A percentile compares a stretch with the other conserved stretches of the same genome.
These are phyloP conservation scores for Lophochroa leadbeateri DNA, from an alignment of 2,113 vertebrate species.

Conservation along the genomic window DNA sequence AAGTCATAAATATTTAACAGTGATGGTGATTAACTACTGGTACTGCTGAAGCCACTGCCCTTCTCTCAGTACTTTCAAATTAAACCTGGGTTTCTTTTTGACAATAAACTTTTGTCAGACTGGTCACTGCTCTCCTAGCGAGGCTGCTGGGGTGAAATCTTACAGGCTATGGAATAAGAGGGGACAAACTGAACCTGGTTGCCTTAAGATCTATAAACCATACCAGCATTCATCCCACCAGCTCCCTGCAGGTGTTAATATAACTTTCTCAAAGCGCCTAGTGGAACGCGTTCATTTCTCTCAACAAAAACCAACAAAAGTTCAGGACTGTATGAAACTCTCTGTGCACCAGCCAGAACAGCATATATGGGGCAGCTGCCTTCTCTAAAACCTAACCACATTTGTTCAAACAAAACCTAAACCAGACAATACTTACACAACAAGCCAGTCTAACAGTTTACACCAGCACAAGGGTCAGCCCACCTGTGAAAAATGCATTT, in stretches of 20 bases:
- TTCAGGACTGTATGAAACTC: not conserved
- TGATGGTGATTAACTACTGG: not conserved
- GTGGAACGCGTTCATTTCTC: not conserved
- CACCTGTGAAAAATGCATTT: not conserved
- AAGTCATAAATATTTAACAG: slow-evolving; percentile 2
- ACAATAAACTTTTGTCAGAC: not conserved
- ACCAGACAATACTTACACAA: not conserved
- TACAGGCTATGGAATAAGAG: not conserved
- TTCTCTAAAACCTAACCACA: not conserved
- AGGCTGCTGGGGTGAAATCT: not conserved
- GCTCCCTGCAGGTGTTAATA: not conserved
- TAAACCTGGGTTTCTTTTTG: not conserved
- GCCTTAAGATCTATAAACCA: not conserved
- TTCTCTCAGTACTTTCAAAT: not conserved
- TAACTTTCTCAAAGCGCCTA: not conserved
- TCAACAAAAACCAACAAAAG: not conserved
- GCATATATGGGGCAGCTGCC: not conserved
- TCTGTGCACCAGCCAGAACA: rapidly evolving
- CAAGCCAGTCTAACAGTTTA: not conserved
- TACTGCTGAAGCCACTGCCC: not conserved
- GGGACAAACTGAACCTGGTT: not conserved
- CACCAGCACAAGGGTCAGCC: not conserved
- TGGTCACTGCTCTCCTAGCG: not conserved
- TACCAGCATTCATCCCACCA: not conserved
- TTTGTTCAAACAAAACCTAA: not conserved